Base-by-base conservation (phyloP, 92 coral and sea anemone genomes). In the Meandrina meandrites region DNA sequence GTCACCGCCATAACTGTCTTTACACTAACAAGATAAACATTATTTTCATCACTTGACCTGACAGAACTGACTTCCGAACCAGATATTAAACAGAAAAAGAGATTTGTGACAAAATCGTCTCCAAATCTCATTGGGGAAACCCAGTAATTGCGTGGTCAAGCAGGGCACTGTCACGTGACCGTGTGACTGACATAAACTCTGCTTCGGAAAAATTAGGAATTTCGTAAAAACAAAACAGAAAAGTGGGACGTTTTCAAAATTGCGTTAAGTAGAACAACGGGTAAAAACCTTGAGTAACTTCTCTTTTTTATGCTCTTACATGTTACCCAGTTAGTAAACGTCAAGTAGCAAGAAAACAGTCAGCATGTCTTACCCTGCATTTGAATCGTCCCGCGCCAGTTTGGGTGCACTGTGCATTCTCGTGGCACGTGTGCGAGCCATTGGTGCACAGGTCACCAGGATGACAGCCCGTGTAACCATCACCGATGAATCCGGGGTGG, bases 371-470 rank as follows among this genome's bases (percentile, higher is more conserved):
- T 91, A 96, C 99, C 93, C 85, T 80, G 85, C 99, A 96, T 70
- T 95, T 93, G 82, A 91, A 96, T 70, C 92, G 92, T 17, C 98
- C 99, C 9, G 99, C 95, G 21, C 96, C 99, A 21, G 94, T 95
- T 87, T 93, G 94, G 42, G 87, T 87, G 76, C 99, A 96, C 75
- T 80, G 89, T 71, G 99, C 94, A 86, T 92, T 92, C 87, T 69
- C 89, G 91, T 93, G 92, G 84, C 99, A 96, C 14, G 95, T 94
- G 81, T 95, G 98, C 3, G 95, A 89, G 24, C 94, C 97, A 50
- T 93, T 92, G 72, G 95, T 90, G 85, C 99, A 96, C 70, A 94
- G 93, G 92, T 96, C 94, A 76, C 99, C 99, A 56, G 99, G 98
- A 28, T 77, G 45, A 89, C 99, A 96, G 50, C 99, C 99, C 1